Base-by-base conservation (phyloP, 2,888 invertebrate genomes). In the Oxyscelio sp. region DNA sequence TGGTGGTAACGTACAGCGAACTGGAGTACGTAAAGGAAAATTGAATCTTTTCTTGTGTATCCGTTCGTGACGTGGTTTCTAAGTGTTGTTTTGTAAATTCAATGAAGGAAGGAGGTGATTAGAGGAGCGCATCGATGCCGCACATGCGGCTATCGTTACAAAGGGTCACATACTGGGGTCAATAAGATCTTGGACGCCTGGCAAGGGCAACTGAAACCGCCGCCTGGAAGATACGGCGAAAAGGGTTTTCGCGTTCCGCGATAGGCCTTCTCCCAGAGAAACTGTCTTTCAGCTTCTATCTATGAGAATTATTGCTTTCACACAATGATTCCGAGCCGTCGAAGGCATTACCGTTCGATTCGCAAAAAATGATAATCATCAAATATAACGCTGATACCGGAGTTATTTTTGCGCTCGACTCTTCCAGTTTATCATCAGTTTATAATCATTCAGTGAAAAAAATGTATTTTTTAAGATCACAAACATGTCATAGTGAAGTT, bases 201-300 rank as follows among this genome's bases (percentile, higher is more conserved):
- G 70, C 80, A 83, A 85, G 81, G 87, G 88, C 86, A 85, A 78
- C 80, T 78, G 88, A 83, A 81, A 61, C 68, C 85, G 68, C 78
- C 61, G 82, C 71, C 74, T 70, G 70, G 86, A 88, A 90, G 93
- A 93, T 93, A 93, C 90, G 91, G 89, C 89, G 88, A 87, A 94
- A 92, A 94, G 94, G 93, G 89, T 94, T 94, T 92, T 93, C 94
- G 89, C 93, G 94, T 94, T 93, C 89, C 88, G 86, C 91, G 94
- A 94, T 94, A 94, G 93, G 91, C 89, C 88, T 71, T 48, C 17
- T 77, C 38, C 48, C 70, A 73, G 66, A 73, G 65, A 80, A 83
- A 83, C 71, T 71, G 74, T 86, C 78, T 78, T 68, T 79, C 78
- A 74, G 71, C 78, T 82, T 81, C 81, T 87, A 87, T 87, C 85